These are phyloP conservation scores for Phenacoccus solenopsis DNA, from an alignment of 1,140 invertebrate genomes.

Conservation along the genomic window DNA sequence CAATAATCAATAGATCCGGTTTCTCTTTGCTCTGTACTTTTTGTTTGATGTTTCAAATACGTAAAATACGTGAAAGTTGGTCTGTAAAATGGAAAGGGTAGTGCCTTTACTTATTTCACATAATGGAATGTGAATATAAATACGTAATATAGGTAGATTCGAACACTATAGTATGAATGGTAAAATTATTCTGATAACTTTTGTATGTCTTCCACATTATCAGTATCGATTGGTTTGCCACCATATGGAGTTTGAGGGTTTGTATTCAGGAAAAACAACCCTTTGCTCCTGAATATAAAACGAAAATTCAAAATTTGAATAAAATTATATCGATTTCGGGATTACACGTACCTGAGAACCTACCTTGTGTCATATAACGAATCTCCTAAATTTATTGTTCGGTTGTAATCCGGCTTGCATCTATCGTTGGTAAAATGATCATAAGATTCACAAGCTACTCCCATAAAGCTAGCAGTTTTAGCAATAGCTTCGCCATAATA, in stretches of 20 bases:
- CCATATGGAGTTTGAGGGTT: background rate
- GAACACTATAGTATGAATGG: no score
- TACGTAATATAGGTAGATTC: no score
- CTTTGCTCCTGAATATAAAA: background rate
- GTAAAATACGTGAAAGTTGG: no score
- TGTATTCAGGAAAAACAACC: background rate
- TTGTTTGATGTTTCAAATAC: no score
- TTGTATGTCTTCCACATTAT: background rate
- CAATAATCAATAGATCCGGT: no score
- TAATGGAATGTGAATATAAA: no score
- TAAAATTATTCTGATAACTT: background rate
- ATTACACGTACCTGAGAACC: background rate
- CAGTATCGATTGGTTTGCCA: background rate
- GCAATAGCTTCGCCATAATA: slow-evolving; percentile 38
- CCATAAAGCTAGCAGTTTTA: slow-evolving; percentile 32
- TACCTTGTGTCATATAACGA: background rate
- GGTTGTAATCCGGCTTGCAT: background rate
- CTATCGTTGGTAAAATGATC: slow-evolving; percentile 36
- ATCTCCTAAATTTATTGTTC: background rate
- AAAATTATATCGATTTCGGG: background rate
- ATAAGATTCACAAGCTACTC: slow-evolving; percentile 41
- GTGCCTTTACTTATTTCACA: no score
- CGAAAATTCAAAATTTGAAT: no score
- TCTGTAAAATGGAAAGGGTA: no score
- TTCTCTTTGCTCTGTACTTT: no score